Conservation (phyloP, 2,797 vertebrate species). For the Numenius phaeopus region DNA sequence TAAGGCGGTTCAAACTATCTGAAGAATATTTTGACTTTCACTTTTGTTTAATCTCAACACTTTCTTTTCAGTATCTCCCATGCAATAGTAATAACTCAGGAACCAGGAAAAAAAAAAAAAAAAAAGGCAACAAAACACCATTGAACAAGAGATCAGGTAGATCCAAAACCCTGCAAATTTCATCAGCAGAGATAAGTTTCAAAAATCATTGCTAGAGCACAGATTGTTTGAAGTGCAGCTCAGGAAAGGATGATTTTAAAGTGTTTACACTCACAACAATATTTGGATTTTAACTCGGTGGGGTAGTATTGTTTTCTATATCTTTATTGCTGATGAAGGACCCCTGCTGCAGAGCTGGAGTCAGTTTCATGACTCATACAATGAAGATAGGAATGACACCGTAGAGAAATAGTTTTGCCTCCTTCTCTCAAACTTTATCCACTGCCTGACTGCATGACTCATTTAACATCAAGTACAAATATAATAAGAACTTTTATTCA, state of each 20-base stretch:
- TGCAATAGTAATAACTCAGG: background rate
- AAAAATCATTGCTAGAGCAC: background rate
- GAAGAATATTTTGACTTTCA: background rate
- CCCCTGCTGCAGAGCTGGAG: background rate
- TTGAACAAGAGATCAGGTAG: background rate
- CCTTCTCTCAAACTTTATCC: slow-evolving; percentile 11
- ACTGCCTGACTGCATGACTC: slow-evolving; percentile 64
- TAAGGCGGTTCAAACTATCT: background rate
- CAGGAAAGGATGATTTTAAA: background rate
- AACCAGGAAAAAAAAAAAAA: background rate
- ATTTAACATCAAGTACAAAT: slow-evolving; percentile 59
- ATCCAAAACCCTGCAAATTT: background rate
- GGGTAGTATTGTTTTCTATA: background rate
- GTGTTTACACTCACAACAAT: background rate
- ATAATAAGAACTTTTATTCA: slow-evolving; percentile 25
- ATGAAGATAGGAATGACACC: slow-evolving; percentile 2
- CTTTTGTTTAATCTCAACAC: background rate
- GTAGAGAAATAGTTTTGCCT: slow-evolving; percentile 35
- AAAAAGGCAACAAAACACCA: background rate
- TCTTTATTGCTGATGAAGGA: background rate
- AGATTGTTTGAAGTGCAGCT: background rate
- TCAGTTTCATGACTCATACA: slow-evolving; percentile 64
- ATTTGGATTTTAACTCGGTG: background rate
- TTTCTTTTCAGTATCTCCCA: background rate
- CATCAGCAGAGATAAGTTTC: background rate